Percentiles rank a stretch among this genome's conserved stretches.
phyloP scores from a whole-genome alignment of 2,888 invertebrate species.

The Rosalia funebris region DNA sequence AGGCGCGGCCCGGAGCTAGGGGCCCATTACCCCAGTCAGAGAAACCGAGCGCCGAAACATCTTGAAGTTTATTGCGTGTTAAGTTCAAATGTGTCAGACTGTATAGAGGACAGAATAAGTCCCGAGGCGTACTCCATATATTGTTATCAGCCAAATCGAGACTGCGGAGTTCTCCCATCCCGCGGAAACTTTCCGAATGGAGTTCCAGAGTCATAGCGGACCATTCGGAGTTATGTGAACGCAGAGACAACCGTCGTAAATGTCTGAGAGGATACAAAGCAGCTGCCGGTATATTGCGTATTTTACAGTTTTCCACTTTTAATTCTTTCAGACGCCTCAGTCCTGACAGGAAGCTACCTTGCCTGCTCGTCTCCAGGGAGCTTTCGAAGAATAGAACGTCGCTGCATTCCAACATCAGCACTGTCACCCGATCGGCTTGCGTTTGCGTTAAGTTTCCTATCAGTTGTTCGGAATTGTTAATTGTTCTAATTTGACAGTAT shows the following conservation, averaged over 20 bases:
- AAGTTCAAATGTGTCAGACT: constrained; percentile 77
- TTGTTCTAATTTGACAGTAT: constrained; percentile 77
- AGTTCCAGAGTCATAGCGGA: constrained; percentile 81
- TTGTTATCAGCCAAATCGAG: constrained; percentile 81
- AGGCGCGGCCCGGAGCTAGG: constrained; percentile 69
- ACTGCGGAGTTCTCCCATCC: constrained; percentile 73
- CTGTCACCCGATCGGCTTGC: constrained; percentile 75
- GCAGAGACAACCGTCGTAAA: constrained; percentile 73
- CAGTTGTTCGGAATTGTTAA: constrained; percentile 75
- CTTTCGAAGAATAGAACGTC: constrained; percentile 80
- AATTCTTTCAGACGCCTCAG: constrained; percentile 75
- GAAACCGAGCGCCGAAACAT: constrained; percentile 79
- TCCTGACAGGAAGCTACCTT: constrained; percentile 68
- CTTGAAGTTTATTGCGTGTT: constrained; percentile 81
- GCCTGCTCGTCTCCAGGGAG: constrained; percentile 67
- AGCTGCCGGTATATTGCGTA: constrained; percentile 77
- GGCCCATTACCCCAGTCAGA: constrained; percentile 78
- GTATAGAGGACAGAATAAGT: constrained; percentile 77
- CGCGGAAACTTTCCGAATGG: constrained; percentile 76
- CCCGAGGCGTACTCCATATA: constrained; percentile 78
- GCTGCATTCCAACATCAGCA: constrained; percentile 77
- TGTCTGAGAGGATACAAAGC: constrained; percentile 75
- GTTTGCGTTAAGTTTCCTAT: constrained; percentile 75
- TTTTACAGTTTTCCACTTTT: constrained; percentile 80
- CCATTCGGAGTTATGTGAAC: constrained; percentile 84